Evolutionary conservation across 2,797 vertebrate species (phyloP), one percentile per base, ranked within the genome.

Genomic region (Macropus fuliginosus): DNA sequence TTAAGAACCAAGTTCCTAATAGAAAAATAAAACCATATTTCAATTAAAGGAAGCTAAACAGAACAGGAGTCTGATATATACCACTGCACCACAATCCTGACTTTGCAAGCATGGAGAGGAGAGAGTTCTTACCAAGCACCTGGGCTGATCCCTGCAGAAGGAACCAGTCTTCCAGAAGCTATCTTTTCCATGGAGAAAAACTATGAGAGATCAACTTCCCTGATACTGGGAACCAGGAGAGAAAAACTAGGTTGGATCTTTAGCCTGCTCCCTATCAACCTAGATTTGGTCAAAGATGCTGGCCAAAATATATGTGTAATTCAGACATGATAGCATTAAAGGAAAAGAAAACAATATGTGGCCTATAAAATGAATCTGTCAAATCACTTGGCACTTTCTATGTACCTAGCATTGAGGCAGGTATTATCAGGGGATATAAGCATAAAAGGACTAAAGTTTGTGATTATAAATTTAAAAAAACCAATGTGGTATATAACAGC

Each of bases 1-100:
- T 98, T 94, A 91, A 93, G 56, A 97, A 94, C 40, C 29, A 90
- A 97, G 95, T 93, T 94, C 92, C 97, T 98, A 97, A 97, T 6
- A 97, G 97, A 98, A 98, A 98, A 97, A 92, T 1, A 96, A 98
- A 97, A 97, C 92, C 81, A 92, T 90, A 97, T 94, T 94, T 97
- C 98, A 98, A 96, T 97, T 96, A 96, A 98, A 94, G 94, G 92
- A 96, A 97, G 95, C 54, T 6, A 95, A 95, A 0, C 93, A 96
- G 96, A 98, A 97, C 27, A 93, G 92, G 97, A 96, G 81, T 46
- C 12, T 27, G 46, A 1, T 93, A 92, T 28, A 95, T 91, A 96
- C 57, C 92, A 54, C 94, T 54, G 57, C 55, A 91, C 0, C 18
- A 87, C 21, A 74, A 91, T 66, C 55, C 95, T 95, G 91, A 92